phyloP scores from a whole-genome alignment of 1,140 invertebrate species.

The Cydia fagiglandana region DNA sequence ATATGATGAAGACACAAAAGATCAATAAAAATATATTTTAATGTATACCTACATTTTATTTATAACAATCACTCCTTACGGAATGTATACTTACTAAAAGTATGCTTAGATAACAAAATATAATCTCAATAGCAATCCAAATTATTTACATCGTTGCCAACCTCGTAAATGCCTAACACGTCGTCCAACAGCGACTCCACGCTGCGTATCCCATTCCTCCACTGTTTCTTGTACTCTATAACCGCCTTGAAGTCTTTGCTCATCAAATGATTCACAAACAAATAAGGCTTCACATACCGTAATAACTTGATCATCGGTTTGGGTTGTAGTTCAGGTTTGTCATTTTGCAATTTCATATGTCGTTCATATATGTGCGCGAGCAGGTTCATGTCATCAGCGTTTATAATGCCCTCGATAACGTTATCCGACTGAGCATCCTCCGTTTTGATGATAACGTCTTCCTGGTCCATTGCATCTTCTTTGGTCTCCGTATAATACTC shows the following conservation, averaged over 20 bases:
- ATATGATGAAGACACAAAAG: background rate
- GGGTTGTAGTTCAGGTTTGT: slow-evolving; percentile 34
- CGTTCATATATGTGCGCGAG: slow-evolving; percentile 66
- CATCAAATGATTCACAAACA: slow-evolving; percentile 57
- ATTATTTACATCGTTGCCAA: slow-evolving; percentile 61
- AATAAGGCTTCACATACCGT: slow-evolving; percentile 59
- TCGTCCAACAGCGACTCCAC: slow-evolving; percentile 67
- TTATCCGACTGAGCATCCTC: slow-evolving; percentile 49
- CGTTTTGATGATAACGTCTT: slow-evolving; percentile 35
- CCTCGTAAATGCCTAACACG: slow-evolving; percentile 66
- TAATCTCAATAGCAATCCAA: slow-evolving; percentile 71
- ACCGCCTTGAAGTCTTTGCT: slow-evolving; percentile 60
- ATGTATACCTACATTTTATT: slow-evolving; percentile 25
- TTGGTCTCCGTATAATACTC: slow-evolving; percentile 52
- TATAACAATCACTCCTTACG: background rate
- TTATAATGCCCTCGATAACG: slow-evolving; percentile 70
- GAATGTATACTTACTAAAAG: background rate
- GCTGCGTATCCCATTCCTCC: slow-evolving; percentile 69
- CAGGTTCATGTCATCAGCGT: slow-evolving; percentile 64
- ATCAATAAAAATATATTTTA: background rate
- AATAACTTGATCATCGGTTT: slow-evolving; percentile 50
- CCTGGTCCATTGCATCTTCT: slow-evolving; percentile 37
- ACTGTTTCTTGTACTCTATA: slow-evolving; percentile 67
- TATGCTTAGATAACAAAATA: background rate
- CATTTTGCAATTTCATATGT: slow-evolving; percentile 55